These are phyloP conservation scores for Mohoua ochrocephala DNA, from an alignment of 2,113 vertebrate genomes.

Conservation along the genomic window DNA sequence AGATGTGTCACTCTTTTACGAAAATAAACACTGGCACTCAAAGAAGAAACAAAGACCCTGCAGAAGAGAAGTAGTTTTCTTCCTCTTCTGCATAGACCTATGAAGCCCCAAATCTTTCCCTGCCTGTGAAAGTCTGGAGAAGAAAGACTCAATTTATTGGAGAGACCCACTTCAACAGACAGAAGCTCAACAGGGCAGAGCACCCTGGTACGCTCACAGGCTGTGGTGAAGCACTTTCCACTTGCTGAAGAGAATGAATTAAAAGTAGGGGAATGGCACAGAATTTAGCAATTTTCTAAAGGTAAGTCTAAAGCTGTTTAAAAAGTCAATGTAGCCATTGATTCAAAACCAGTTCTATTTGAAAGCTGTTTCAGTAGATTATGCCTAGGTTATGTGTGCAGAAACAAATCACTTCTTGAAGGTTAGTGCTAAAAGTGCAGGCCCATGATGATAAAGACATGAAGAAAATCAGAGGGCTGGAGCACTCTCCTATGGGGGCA, in stretches of 20 bases:
- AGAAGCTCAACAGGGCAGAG: neutral
- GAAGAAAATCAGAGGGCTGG: neutral
- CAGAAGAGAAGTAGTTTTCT: neutral
- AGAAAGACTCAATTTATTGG: neutral
- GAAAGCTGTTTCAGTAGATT: neutral
- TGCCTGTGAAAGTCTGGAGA: neutral
- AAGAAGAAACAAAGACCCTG: neutral
- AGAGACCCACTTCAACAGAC: neutral
- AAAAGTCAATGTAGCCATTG: neutral
- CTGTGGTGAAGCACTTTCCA: neutral
- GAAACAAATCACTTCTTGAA: neutral
- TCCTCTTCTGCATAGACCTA: neutral
- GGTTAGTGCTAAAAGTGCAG: neutral
- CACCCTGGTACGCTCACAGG: neutral
- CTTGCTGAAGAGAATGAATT: neutral
- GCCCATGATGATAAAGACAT: neutral
- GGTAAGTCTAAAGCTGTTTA: neutral
- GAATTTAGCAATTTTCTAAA: neutral
- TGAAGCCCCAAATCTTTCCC: neutral
- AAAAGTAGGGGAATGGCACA: neutral
- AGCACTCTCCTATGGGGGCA: neutral
- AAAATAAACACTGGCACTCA: neutral
- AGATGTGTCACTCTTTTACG: neutral
- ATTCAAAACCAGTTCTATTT: neutral
- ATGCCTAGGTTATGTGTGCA: neutral